Evolutionary conservation across 37 sponge, comb jelly and placozoan genomes (phyloP).

Genomic region (Crambe crambe): DNA sequence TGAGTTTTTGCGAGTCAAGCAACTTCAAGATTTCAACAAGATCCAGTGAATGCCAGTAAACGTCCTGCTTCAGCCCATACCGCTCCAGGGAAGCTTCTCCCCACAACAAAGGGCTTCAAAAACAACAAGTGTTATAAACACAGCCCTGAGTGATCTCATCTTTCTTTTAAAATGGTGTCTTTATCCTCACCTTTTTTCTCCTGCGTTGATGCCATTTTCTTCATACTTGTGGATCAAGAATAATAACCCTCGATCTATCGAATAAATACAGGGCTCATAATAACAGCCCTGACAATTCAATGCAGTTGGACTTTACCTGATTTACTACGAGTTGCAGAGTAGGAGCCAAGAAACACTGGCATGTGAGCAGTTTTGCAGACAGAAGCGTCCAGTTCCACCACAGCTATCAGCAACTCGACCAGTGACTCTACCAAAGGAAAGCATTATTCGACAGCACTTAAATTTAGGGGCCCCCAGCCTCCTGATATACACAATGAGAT

Average conservation of each 20-base stretch:
- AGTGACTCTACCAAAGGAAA: conserved; percentile 25
- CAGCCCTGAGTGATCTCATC: too few species aligned
- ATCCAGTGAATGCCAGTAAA: conserved; percentile 52
- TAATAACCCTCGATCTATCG: conserved; percentile 56
- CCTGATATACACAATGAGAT: too few species aligned
- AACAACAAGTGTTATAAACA: too few species aligned
- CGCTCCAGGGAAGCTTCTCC: conserved; percentile 54
- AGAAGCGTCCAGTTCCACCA: conserved; percentile 11
- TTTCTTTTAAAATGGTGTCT: too few species aligned
- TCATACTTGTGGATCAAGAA: conserved; percentile 60
- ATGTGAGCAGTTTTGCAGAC: conserved; percentile 21
- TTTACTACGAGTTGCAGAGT: conserved; percentile 38
- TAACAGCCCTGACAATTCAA: not conserved
- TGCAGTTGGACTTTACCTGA: conserved; percentile 25
- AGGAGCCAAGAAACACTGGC: conserved; percentile 55
- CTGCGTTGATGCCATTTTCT: conserved; percentile 24
- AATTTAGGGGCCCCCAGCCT: too few species aligned
- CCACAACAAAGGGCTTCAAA: conserved; percentile 54
- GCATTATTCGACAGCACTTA: not conserved
- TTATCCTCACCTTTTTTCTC: conserved; percentile 22
- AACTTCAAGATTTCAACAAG: conserved; percentile 34
- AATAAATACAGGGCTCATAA: not conserved
- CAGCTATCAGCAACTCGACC: conserved; percentile 51
- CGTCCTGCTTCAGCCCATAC: conserved; percentile 22
- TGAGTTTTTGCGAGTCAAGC: conserved; percentile 19